A percentile compares a stretch with the other conserved stretches of the same genome.
These are phyloP conservation scores for Drosophila heteroneura DNA, from an alignment of 2,888 invertebrate genomes.

Conservation along the genomic window DNA sequence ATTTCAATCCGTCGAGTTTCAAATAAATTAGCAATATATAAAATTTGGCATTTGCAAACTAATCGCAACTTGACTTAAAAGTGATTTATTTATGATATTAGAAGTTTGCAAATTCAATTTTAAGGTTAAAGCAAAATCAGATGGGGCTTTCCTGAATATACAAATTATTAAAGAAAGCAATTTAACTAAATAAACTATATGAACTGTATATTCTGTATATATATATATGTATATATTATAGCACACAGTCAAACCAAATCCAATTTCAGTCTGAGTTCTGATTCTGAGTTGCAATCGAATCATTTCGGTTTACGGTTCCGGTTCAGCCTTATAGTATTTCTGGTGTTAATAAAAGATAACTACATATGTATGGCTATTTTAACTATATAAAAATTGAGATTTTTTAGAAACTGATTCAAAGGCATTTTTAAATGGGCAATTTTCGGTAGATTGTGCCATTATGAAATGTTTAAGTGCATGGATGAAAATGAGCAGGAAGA, in stretches of 20 bases:
- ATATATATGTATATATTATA: background rate
- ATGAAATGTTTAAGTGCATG: conserved; percentile 35
- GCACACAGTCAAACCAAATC: background rate
- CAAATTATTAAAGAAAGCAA: background rate
- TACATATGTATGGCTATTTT: background rate
- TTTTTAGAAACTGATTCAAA: conserved; percentile 12
- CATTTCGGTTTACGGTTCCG: background rate
- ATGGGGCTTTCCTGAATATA: background rate
- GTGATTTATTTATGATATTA: conserved; percentile 8
- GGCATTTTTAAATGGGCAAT: conserved; percentile 27
- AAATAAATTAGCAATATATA: background rate
- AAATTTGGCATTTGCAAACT: background rate
- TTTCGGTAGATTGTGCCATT: conserved; percentile 27
- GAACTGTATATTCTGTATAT: background rate
- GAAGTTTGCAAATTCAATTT: background rate
- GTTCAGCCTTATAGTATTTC: background rate
- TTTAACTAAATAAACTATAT: background rate
- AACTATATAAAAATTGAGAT: background rate
- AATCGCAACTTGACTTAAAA: conserved; percentile 6
- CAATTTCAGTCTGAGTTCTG: background rate
- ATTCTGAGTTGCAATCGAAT: background rate
- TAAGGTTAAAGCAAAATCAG: background rate
- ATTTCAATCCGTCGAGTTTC: background rate
- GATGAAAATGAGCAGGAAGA: conserved; percentile 1
- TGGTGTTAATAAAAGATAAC: background rate